Evolutionary conservation across 2,888 invertebrate species (phyloP), one percentile per base, ranked within the genome.

Genomic region (Troides aeacus): DNA sequence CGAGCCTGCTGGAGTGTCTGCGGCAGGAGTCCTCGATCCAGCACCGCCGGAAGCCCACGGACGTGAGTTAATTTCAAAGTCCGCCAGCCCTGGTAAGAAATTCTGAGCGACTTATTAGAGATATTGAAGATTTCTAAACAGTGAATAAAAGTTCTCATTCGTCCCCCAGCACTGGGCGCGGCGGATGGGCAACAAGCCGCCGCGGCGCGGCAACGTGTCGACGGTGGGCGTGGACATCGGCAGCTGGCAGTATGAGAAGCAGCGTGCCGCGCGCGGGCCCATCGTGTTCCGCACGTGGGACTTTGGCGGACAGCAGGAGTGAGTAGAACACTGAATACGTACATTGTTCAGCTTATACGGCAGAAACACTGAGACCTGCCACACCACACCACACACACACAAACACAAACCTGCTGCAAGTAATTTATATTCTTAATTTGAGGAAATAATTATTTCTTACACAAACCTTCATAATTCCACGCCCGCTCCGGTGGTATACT

Each of bases 181-280:
- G 84, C 94, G 98, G 64, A 98, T 98, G 97, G 98, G 98, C 50
- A 97, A 98, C 85, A 96, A 97, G 81, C 95, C 96, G 63, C 95
- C 96, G 58, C 94, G 95, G 0, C 94, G 96, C 70, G 97, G 97
- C 10, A 95, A 96, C 77, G 95, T 99, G 85, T 99, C 99, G 0
- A 99, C 99, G 0, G 99, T 99, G 56, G 99, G 99, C 24, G 99
- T 99, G 36, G 99, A 99, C 88, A 99, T 99, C 76, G 97, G 98
- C 61, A 97, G 98, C 75, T 98, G 99, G 97, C 93, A 96, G 30
- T 98, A 97, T 84, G 98, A 98, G 85, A 97, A 97, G 81, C 81
- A 83, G 42, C 82, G 93, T 56, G 95, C 97, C 82, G 93, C 95
- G 10, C 93, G 96, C 36, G 95, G 97, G 1, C 96, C 98, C 0